phyloP scores from a whole-genome alignment of 92 coral and sea anemone species.

The Phymanthus crucifer region DNA sequence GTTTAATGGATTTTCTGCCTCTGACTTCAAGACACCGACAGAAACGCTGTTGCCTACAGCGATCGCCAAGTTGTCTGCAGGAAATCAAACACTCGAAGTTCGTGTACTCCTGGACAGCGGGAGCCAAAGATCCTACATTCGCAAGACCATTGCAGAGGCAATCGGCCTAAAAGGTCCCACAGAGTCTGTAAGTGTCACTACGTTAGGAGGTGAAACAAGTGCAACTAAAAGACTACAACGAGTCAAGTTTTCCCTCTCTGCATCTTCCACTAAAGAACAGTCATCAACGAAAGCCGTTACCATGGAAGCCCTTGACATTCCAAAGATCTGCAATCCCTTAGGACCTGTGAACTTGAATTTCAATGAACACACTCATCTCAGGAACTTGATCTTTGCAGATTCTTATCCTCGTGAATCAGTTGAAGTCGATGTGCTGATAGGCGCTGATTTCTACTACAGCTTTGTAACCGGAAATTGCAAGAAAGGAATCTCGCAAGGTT shows the following conservation, averaged over 20 bases:
- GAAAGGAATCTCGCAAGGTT: slow-evolving; percentile 17
- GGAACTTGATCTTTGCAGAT: slow-evolving; percentile 39
- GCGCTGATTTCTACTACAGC: slow-evolving; percentile 42
- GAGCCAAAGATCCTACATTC: slow-evolving; percentile 42
- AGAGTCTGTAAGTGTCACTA: slow-evolving; percentile 42
- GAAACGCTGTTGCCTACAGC: slow-evolving; percentile 20
- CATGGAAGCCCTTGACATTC: slow-evolving; percentile 31
- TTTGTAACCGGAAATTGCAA: slow-evolving; percentile 39
- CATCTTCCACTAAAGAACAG: slow-evolving; percentile 8
- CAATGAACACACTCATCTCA: slow-evolving; percentile 25
- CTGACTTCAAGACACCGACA: slow-evolving; percentile 17
- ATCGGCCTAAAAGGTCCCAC: slow-evolving; percentile 38
- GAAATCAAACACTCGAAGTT: slow-evolving; percentile 12
- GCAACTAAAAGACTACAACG: slow-evolving; percentile 33
- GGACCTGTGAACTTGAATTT: slow-evolving; percentile 35
- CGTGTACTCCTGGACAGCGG: slow-evolving; percentile 41
- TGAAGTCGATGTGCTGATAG: slow-evolving; percentile 54
- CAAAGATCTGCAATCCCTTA: slow-evolving; percentile 29
- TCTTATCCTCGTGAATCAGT: slow-evolving; percentile 36
- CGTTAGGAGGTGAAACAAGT: slow-evolving; percentile 41
- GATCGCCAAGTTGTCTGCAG: slow-evolving; percentile 27
- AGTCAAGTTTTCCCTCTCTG: slow-evolving; percentile 33
- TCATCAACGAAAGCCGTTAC: slow-evolving; percentile 5
- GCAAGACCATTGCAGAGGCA: slow-evolving; percentile 34
- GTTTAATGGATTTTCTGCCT: slow-evolving; percentile 28